Evolutionary conservation across 2,797 vertebrate genomes (phyloP), one percentile per base, ranked within the genome.

Genomic region (Spondyliosoma cantharus): DNA sequence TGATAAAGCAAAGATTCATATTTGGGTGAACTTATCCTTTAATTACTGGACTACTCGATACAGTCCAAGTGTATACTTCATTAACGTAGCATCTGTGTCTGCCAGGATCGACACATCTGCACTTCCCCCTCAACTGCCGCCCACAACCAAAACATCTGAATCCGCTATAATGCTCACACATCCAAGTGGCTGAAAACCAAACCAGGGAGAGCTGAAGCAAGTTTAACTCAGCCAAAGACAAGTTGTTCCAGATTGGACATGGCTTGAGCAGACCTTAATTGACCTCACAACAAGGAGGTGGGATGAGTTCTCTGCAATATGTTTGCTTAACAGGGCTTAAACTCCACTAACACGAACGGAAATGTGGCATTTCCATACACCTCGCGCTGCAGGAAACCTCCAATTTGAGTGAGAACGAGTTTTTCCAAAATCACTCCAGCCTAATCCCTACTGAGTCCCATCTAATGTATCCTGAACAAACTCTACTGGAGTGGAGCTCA

Each of bases 361-460:
- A 48, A 83, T 57, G 67, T 42, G 71, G 53, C 50, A 53, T 64
- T 69, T 77, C 32, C 56, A 45, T 19, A 67, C 14, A 54, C 14
- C 3, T 54, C 52, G 25, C 64, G 14, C 78, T 56, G 71, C 77
- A 69, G 82, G 84, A 82, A 91, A 86, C 79, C 71, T 84, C 48
- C 63, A 78, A 84, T 83, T 70, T 76, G 45, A 82, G 63, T 4
- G 16, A 71, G 59, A 74, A 80, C 5, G 19, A 83, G 71, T 54
- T 83, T 83, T 57, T 72, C 54, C 49, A 80, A 84, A 86, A 66
- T 73, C 25, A 57, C 65, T 80, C 59, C 20, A 52, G 68, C 7
- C 74, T 89, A 88, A 92, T 91, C 89, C 83, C 71, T 27, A 3
- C 81, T 85, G 76, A 72, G 81, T 75, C 84, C 56, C 71, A 22